Evolutionary conservation across 2,113 vertebrate genomes (phyloP).

Genomic region (Pelvicachromis taeniatus): DNA sequence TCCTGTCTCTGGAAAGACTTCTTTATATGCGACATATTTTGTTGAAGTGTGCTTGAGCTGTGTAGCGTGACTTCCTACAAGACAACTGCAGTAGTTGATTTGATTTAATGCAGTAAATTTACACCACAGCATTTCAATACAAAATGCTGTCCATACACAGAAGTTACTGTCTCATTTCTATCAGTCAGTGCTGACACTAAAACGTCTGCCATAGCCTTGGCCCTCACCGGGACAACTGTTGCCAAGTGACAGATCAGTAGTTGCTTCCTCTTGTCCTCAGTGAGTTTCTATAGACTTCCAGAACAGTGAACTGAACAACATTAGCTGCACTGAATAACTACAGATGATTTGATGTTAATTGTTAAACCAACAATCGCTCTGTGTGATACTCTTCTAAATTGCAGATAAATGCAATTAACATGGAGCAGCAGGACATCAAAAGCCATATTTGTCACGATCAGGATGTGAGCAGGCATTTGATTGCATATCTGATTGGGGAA

Average conservation of each 20-base stretch:
- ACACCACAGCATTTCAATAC: too few relatives aligned
- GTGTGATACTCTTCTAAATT: slow-evolving; percentile 52
- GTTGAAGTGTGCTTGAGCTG: too few relatives aligned
- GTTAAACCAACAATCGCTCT: slow-evolving; percentile 45
- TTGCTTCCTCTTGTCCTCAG: background rate
- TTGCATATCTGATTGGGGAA: slow-evolving; percentile 67
- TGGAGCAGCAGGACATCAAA: slow-evolving; percentile 69
- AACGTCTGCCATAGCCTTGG: background rate
- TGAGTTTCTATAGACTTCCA: background rate
- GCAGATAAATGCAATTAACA: slow-evolving; percentile 71
- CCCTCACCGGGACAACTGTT: background rate
- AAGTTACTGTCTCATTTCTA: background rate
- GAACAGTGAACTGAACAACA: slow-evolving; percentile 1
- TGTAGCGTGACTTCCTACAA: too few relatives aligned
- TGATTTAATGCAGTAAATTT: too few relatives aligned
- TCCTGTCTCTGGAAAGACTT: too few relatives aligned
- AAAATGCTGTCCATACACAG: too few relatives aligned
- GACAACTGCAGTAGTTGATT: too few relatives aligned
- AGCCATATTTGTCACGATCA: slow-evolving; percentile 73
- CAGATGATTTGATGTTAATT: slow-evolving; percentile 44
- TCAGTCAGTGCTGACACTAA: background rate
- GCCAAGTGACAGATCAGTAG: background rate
- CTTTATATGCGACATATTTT: too few relatives aligned
- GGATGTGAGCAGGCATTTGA: slow-evolving; percentile 57
- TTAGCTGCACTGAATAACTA: slow-evolving; percentile 8